These are phyloP conservation scores for Tarsius wallacei DNA, from an alignment of 2,797 vertebrate genomes.

Conservation along the genomic window DNA sequence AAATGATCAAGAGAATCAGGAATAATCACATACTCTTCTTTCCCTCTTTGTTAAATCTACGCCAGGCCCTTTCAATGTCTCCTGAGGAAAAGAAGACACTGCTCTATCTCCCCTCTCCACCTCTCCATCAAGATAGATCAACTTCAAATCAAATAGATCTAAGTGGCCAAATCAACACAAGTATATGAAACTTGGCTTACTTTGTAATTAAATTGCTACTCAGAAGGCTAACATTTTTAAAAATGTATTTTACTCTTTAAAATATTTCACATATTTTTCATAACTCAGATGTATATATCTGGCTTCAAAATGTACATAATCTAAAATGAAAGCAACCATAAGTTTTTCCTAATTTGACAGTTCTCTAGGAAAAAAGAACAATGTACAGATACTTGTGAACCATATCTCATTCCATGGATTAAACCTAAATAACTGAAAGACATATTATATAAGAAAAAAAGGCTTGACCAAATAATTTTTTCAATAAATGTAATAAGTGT, in stretches of 20 bases:
- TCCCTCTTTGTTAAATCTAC: slow-evolving; percentile 26
- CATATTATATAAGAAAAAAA: slow-evolving; percentile 47
- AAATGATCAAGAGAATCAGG: slow-evolving; percentile 15
- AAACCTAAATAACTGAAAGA: slow-evolving; percentile 18
- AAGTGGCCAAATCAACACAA: slow-evolving; percentile 66
- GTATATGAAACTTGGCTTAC: slow-evolving; percentile 37
- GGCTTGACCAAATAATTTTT: slow-evolving; percentile 22
- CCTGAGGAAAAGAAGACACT: slow-evolving; percentile 36
- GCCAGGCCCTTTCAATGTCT: slow-evolving; percentile 23
- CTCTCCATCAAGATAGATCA: neutral
- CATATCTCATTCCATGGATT: neutral
- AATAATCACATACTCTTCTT: slow-evolving; percentile 43
- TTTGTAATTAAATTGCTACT: slow-evolving; percentile 54
- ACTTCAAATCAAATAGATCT: slow-evolving; percentile 54
- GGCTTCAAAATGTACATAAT: slow-evolving; percentile 63
- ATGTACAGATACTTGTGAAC: slow-evolving; percentile 18
- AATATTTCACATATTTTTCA: slow-evolving; percentile 42
- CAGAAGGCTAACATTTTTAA: slow-evolving; percentile 46
- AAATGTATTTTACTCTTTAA: slow-evolving; percentile 63
- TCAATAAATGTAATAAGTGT: slow-evolving; percentile 17
- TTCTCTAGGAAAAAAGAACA: slow-evolving; percentile 49
- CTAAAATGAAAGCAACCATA: slow-evolving; percentile 52
- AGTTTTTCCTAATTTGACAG: slow-evolving; percentile 35
- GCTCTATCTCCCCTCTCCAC: neutral
- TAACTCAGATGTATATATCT: slow-evolving; percentile 25